phyloP scores from a whole-genome alignment of 2,113 vertebrate species.

The Erpornis zantholeuca region DNA sequence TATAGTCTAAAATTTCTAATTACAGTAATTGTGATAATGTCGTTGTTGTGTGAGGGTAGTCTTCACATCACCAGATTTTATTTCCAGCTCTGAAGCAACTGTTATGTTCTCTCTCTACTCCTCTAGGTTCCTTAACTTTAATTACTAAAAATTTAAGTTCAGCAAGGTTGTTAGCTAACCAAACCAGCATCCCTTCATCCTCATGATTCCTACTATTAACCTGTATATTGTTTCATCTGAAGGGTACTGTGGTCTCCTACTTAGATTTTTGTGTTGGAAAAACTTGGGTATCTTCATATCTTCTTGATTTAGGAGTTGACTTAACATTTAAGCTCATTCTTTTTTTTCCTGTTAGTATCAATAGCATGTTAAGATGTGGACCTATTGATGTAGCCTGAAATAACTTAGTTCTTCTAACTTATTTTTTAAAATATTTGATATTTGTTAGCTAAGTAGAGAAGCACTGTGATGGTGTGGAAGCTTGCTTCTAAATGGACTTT shows the following conservation, averaged over 20 bases:
- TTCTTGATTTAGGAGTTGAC: background rate
- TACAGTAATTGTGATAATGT: background rate
- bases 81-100: background rate
- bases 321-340: background rate
- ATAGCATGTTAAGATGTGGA: background rate
- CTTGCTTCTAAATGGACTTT: background rate
- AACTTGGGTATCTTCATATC: background rate
- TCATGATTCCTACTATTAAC: background rate
- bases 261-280: background rate
- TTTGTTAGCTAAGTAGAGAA: background rate
- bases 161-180: background rate
- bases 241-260: background rate
- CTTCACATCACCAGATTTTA: background rate
- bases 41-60: fast-evolving
- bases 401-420: background rate
- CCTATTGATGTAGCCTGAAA: background rate
- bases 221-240: background rate
- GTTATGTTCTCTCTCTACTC: fast-evolving
- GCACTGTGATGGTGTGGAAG: background rate
- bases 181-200: background rate
- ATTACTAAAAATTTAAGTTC: background rate
- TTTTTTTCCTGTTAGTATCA: background rate
- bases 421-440: background rate
- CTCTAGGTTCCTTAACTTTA: background rate
- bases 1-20: background rate